Percentiles rank a stretch among this genome's conserved stretches.
Evolutionary conservation across 2,797 vertebrate genomes (phyloP).

Genomic region (Lophura swinhoii): DNA sequence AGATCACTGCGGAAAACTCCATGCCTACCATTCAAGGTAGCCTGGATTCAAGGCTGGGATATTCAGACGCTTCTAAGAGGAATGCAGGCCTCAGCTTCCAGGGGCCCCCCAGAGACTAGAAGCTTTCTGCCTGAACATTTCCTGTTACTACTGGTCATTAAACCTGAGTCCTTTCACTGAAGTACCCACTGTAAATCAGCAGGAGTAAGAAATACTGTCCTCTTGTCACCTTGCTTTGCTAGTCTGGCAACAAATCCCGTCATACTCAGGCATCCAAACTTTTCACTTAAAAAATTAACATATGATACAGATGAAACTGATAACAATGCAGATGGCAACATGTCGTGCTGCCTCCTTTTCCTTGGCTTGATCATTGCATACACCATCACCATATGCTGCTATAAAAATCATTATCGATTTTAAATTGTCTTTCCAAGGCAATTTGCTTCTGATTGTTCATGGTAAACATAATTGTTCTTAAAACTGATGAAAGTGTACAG

Average conservation of each 20-base stretch:
- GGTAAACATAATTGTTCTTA: background rate
- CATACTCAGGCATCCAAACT: background rate
- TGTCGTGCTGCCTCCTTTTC: rapidly evolving
- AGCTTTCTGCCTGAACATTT: background rate
- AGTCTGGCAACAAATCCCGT: background rate
- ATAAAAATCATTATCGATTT: rapidly evolving
- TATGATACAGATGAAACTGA: background rate
- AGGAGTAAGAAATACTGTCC: rapidly evolving
- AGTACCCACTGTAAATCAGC: background rate
- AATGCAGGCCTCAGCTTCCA: background rate
- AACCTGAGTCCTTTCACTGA: background rate
- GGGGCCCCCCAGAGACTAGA: background rate
- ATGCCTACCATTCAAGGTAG: background rate
- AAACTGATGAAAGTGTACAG: background rate
- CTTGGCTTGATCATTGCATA: background rate
- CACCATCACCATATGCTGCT: no score
- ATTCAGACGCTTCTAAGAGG: background rate
- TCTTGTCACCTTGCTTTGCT: background rate
- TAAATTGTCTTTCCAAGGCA: background rate
- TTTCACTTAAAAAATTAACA: background rate
- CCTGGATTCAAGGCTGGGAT: background rate
- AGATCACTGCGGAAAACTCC: background rate
- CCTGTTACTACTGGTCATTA: background rate
- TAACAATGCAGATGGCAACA: rapidly evolving
- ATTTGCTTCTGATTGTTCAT: background rate